Evolutionary conservation across 92 coral and sea anemone species (phyloP), one percentile per base, ranked within the genome.

Genomic region (Parazoanthus darwini): DNA sequence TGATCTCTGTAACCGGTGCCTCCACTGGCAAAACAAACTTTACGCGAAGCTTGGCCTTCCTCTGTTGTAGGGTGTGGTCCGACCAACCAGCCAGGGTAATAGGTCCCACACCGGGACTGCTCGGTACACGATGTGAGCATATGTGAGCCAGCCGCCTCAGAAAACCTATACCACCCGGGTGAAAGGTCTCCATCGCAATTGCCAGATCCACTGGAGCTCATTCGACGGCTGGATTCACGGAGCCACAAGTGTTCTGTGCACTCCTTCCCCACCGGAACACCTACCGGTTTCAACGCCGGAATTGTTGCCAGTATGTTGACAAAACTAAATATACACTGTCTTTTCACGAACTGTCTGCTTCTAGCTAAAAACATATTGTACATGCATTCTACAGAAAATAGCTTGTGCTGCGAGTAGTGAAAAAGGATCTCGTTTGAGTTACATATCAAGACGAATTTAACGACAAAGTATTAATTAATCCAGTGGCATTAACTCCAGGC

Each of bases 131-230:
- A 88, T 70, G 86, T 93, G 1, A 95, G 95, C 98, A 94, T 93
- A 79, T 88, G 86, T 16, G 88, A 75, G 29, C 98, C 98, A 5
- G 95, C 98, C 10, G 89, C 90, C 29, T 94, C 98, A 1, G 95
- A 90, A 13, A 94, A 70, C 87, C 98, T 94, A 91, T 91, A 94
- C 98, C 95, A 93, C 81, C 93, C 98, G 68, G 88, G 89, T 42
- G 93, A 90, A 26, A 94, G 86, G 76, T 90, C 89, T 26, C 83
- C 44, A 86, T 94, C 98, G 63, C 98, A 94, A 35, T 78, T 74
- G 73, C 29, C 36, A 80, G 85, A 56, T 6, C 72, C 72, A 80
- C 46, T 1, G 26, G 29, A 58, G 71, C 71, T 80, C 11, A 56
- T 4, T 35, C 85, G 39, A 35, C 85, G 85, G 37, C 36, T 36